Base-by-base conservation (phyloP, 2,113 vertebrate species). In the Megalops atlanticus region DNA sequence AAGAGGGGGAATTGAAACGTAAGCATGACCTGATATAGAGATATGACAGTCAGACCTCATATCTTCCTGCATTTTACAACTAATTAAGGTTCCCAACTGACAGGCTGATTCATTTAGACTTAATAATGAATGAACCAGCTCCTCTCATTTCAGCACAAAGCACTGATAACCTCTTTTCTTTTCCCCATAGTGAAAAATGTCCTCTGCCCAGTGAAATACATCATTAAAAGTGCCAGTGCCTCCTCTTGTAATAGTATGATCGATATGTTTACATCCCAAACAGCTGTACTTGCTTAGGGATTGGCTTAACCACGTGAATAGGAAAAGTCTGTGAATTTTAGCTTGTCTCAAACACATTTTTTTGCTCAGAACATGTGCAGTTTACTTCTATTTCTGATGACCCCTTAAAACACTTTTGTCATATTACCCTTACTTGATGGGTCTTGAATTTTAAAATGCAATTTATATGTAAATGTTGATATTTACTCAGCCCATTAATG, bases 91-190 rank as follows among this genome's bases (percentile, higher is more conserved):
- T 74, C 39, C 35, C 68, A 43, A 33, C 52, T 79, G 76, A 78
- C 76, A 82, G 47, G 21, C 47, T 45, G 40, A 69, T 74, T 79
- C 58, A 79, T 79, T 75, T 45, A 35, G 45, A 58, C n/a, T 74
- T 78, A 78, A 82, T 79, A 78, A 82, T 82, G 49, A 78, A 78
- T 72, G 39, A 74, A 58, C 33, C 15, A 40, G 21, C n/a, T 27
- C 54, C 45, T 79, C 36, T 36, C 16, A 82, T 81, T n/a, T 72
- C 76, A 35, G 68, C 39, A n/a, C 15, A 8, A 74, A 74, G 64
- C 38, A 73, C 24, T n/a, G 3, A 73, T 58, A 35, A 38, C 35
- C 15, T 27, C 3, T 38, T n/a, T 45, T 38, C 58, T 39, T 41
- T 75, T 54, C 27, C 72, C 2, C 36, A 2, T 21, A 6, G 33